These are phyloP conservation scores for Kryptopterus vitreolus DNA, from an alignment of 2,797 vertebrate genomes.

Conservation along the genomic window DNA sequence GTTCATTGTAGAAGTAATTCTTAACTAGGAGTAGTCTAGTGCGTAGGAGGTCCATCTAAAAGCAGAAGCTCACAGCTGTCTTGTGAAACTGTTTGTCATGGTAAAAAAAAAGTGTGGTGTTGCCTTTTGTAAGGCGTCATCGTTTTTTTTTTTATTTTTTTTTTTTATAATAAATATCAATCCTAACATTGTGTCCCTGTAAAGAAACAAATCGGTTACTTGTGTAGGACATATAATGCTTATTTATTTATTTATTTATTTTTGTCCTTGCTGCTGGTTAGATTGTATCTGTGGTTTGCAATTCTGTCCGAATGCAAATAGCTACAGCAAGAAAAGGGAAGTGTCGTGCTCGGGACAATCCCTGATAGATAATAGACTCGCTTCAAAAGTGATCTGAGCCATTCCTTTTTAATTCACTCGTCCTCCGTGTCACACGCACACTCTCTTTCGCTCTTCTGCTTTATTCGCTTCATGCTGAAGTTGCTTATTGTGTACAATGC, in stretches of 20 bases:
- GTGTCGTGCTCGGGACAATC: constrained; percentile 11
- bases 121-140: constrained; percentile 4
- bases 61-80: constrained; percentile 43
- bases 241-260: not conserved
- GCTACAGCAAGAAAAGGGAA: constrained; percentile 33
- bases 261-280: not conserved
- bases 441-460: not conserved
- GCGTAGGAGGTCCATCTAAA: constrained; percentile 34
- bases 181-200: not conserved
- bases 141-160: not conserved
- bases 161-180: too few relatives aligned
- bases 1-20: constrained; percentile 20
- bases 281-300: constrained; percentile 36
- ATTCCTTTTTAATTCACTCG: not conserved
- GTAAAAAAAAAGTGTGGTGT: constrained; percentile 22
- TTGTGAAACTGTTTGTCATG: constrained; percentile 47
- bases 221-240: not conserved
- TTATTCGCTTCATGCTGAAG: not conserved
- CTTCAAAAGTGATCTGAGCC: constrained; percentile 3
- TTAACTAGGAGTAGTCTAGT: not conserved
- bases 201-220: constrained; percentile 28
- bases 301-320: constrained; percentile 49
- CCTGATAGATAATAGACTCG: constrained; percentile 13
- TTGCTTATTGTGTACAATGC: not conserved
- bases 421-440: not conserved